Percentiles rank a stretch among this genome's conserved stretches.
These are phyloP conservation scores for Aphis craccivora DNA, from an alignment of 1,140 invertebrate genomes.

Conservation along the genomic window DNA sequence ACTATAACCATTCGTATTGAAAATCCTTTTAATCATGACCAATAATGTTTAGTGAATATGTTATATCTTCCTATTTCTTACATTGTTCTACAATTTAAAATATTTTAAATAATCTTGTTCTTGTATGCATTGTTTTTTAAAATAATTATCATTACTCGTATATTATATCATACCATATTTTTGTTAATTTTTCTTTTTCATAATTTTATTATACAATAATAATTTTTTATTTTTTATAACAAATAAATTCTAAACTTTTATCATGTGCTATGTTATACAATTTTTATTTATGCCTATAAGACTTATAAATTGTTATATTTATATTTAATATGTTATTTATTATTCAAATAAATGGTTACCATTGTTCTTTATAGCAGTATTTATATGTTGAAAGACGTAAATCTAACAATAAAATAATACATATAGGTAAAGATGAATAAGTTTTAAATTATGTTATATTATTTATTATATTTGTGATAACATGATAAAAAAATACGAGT, in stretches of 20 bases:
- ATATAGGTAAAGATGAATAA: neutral
- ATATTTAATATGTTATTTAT: neutral
- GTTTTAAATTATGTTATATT: no score
- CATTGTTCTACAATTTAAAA: neutral
- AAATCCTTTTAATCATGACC: neutral
- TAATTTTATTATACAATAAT: neutral
- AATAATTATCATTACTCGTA: neutral
- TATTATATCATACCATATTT: neutral
- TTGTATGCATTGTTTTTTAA: neutral
- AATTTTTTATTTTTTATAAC: neutral
- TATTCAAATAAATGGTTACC: neutral
- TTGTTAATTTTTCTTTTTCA: neutral
- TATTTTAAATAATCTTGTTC: neutral
- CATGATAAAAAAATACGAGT: no score
- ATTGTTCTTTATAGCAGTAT: neutral
- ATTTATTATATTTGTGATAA: no score
- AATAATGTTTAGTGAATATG: neutral
- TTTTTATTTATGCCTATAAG: conserved; percentile 12
- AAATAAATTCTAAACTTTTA: neutral
- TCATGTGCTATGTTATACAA: neutral
- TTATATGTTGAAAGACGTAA: neutral
- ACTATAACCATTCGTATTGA: neutral
- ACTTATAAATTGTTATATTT: neutral
- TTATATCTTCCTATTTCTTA: conserved; percentile 23
- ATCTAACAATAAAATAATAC: neutral